Evolutionary conservation across 2,113 vertebrate genomes (phyloP).

Genomic region (Lophochroa leadbeateri): DNA sequence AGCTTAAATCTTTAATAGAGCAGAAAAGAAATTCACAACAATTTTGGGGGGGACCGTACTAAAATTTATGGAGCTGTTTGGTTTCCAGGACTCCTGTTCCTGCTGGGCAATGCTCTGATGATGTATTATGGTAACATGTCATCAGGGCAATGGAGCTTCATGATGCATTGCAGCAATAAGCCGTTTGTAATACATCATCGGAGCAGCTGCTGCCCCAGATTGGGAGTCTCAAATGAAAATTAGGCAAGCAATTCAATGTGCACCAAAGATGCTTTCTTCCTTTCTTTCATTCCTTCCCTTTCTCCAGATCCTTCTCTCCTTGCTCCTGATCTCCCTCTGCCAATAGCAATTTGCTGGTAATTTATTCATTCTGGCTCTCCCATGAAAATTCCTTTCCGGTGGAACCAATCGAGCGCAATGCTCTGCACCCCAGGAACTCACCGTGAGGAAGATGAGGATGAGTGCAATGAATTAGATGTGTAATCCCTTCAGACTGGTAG

Average conservation of each 20-base stretch:
- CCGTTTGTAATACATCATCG: constrained; percentile 70
- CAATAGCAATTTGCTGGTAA: constrained; percentile 31
- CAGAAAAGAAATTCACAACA: constrained; percentile 71
- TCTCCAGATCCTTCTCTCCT: constrained; percentile 10
- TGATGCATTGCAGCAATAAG: constrained; percentile 75
- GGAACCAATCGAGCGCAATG: constrained; percentile 25
- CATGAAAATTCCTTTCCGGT: constrained; percentile 49
- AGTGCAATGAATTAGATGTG: background rate
- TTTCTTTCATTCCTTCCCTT: background rate
- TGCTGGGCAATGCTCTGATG: constrained; percentile 67
- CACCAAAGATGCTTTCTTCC: constrained; percentile 3
- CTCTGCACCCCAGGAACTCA: background rate
- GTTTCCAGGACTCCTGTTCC: constrained; percentile 69
- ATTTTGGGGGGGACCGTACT: background rate
- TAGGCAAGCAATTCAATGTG: background rate
- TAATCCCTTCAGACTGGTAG: background rate
- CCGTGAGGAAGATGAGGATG: background rate
- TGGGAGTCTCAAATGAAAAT: constrained; percentile 3
- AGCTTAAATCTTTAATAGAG: constrained; percentile 68
- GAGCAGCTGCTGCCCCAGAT: constrained; percentile 53
- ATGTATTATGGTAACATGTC: constrained; percentile 73
- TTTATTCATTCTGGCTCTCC: constrained; percentile 27
- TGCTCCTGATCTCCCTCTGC: background rate
- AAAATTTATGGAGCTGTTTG: constrained; percentile 67
- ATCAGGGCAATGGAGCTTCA: constrained; percentile 60